Conservation (phyloP, 2,797 vertebrate species). For the Champsocephalus gunnari region DNA sequence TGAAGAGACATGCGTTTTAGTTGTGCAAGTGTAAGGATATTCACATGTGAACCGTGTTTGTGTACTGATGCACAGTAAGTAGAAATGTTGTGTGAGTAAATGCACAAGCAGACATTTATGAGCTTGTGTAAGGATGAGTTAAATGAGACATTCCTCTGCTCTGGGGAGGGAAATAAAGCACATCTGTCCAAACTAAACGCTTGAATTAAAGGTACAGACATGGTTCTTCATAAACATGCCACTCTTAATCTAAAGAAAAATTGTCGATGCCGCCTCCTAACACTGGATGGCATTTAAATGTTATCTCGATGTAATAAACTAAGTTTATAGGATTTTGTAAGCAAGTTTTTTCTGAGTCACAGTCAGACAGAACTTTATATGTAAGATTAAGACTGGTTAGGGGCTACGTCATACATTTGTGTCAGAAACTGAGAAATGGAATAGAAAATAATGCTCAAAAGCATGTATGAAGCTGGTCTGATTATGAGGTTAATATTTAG, state of each 20-base stretch:
- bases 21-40: not conserved
- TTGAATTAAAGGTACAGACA: conserved; percentile 26
- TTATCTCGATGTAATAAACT: conserved; percentile 32
- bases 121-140: conserved; percentile 35
- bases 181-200: conserved; percentile 44
- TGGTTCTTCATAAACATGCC: conserved; percentile 42
- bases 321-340: conserved; percentile 12
- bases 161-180: conserved; percentile 33
- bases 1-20: not conserved
- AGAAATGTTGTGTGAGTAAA: conserved; percentile 7
- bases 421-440: too few relatives aligned
- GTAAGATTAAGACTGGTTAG: too few relatives aligned
- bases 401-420: too few relatives aligned
- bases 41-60: conserved; percentile 1
- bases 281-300: conserved; percentile 15
- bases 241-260: conserved; percentile 20
- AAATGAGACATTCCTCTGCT: conserved; percentile 7
- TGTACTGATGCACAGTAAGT: conserved; percentile 22
- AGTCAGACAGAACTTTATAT: too few relatives aligned
- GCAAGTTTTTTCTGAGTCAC: not conserved
- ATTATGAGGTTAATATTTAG: too few relatives aligned
- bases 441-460: too few relatives aligned
- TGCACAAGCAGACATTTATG: conserved; percentile 43
- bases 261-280: conserved; percentile 10
- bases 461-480: too few relatives aligned